Base-by-base conservation (phyloP, 2,888 invertebrate species). In the Microdon myrmicae region DNA sequence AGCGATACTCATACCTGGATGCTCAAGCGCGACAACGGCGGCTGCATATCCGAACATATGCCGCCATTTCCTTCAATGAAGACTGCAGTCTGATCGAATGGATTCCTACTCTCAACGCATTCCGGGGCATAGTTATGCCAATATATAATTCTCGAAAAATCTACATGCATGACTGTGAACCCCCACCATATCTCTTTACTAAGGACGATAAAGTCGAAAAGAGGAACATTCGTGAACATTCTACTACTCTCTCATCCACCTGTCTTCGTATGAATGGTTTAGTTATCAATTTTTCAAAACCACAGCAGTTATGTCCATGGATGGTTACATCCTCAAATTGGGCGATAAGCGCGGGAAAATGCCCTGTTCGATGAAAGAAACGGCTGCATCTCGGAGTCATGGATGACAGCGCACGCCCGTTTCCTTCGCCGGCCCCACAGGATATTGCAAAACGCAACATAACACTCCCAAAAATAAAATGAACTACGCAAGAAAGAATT, bases 301-400 rank as follows among this genome's bases (percentile, higher is more conserved):
- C 0, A 87, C 92, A 2, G 98, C 98, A 7, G 97, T 97, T 0
- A 98, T 99, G 91, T 96, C 96, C 1, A 96, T 98, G 70, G 80
- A 79, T 28, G 81, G 81, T 2, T 81, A 81, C 34, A 78, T 80
- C 28, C 32, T 74, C 73, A 96, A 96, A 0, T 83, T 99, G 8
- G 99, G 99, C 7, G 99, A 99, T 81, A 86, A 98, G 8, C 94
- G 97, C 74, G 95, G 96, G 95, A 97, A 81, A 98, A 98, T 79
- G 93, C 99, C 73, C 84, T 95, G 4, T 86, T 98, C 69, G 97
- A 99, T 81, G 88, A 92, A 0, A 90, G 87, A 0, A 92, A 89
- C 71, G 99, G 99, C 0, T n/a, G n/a, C n/a, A n/a, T n/a, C n/a
- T n/a, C n/a, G n/a, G n/a, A n/a, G n/a, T n/a, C n/a, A n/a, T n/a